Evolutionary conservation across 2,888 invertebrate genomes (phyloP), one percentile per base, ranked within the genome.

Genomic region (Phengaris alcon): DNA sequence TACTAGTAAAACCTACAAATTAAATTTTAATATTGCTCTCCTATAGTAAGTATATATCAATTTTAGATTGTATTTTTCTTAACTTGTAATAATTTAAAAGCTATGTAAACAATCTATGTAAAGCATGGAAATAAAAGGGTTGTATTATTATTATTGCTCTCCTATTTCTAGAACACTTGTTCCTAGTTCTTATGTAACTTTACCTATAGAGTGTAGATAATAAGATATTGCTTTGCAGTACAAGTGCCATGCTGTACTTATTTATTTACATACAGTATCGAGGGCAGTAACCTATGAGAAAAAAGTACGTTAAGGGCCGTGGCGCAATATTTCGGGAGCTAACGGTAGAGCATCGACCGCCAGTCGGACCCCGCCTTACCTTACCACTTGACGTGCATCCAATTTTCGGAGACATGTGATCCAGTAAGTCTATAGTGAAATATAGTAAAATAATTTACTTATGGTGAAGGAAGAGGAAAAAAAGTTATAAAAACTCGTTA

Each of bases 271-370:
- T 76, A 76, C 75, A 76, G 75, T 76, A 75, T 68, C 72, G 73
- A 78, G 79, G 79, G 84, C 86, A 85, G 84, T 83, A 83, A 79
- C 82, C 84, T 81, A 81, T 82, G 83, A 82, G 83, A 81, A 85
- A 81, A 68, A 68, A 75, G 75, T 74, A 73, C 77, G 77, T 74
- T 75, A 77, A 76, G 68, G 72, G 77, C 79, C 81, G 82, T 90
- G 90, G 89, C 87, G 89, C 88, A 90, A 92, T 90, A 91, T 90
- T 91, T 92, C 88, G 92, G 91, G 90, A 90, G 87, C 86, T 88
- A 90, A 90, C 91, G 90, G 91, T 87, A 82, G 82, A 82, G 87
- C 90, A 87, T 85, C 87, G 91, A 89, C 84, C 84, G 82, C 81
- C 90, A 90, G 91, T 91, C 77, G 82, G 79, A 82, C 80, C 82